Evolutionary conservation across 64 coral and sea anemone species (phyloP).

Genomic region (Montipora capricornis): DNA sequence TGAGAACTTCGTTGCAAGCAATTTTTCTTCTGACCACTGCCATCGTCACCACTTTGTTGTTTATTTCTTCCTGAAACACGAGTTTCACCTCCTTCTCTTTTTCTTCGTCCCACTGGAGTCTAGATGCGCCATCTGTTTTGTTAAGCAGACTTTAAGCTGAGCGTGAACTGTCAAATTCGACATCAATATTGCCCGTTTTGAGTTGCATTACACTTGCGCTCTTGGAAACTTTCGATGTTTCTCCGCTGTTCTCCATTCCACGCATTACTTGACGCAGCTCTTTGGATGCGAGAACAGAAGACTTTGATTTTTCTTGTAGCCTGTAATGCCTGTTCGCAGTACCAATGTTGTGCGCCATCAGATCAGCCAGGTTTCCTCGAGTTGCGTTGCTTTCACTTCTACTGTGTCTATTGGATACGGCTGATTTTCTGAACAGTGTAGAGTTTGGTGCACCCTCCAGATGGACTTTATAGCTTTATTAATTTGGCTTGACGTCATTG

Average conservation of each 20-base stretch:
- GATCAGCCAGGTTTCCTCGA: slow-evolving; percentile 18
- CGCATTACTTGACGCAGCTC: slow-evolving; percentile 14
- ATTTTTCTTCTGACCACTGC: no score
- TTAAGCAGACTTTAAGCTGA: no score
- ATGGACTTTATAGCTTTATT: slow-evolving; percentile 52
- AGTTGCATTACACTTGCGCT: no score
- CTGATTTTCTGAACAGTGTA: slow-evolving; percentile 52
- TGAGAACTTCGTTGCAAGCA: no score
- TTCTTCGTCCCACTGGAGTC: no score
- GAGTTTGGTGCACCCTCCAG: slow-evolving; percentile 47
- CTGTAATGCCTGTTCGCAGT: slow-evolving; percentile 25
- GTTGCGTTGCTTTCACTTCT: not conserved
- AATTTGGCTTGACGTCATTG: slow-evolving; percentile 31
- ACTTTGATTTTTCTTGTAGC: slow-evolving; percentile 28
- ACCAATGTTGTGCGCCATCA: slow-evolving; percentile 43
- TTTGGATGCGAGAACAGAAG: slow-evolving; percentile 15
- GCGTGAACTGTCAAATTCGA: no score
- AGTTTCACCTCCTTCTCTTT: no score
- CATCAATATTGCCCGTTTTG: no score
- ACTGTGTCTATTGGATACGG: slow-evolving; percentile 38
- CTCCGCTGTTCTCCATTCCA: not conserved
- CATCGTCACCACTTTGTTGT: no score
- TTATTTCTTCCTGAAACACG: no score
- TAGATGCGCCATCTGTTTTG: no score
- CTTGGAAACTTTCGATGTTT: no score